phyloP scores from a whole-genome alignment of 2,888 invertebrate genomes.

The Philereme transversata region DNA sequence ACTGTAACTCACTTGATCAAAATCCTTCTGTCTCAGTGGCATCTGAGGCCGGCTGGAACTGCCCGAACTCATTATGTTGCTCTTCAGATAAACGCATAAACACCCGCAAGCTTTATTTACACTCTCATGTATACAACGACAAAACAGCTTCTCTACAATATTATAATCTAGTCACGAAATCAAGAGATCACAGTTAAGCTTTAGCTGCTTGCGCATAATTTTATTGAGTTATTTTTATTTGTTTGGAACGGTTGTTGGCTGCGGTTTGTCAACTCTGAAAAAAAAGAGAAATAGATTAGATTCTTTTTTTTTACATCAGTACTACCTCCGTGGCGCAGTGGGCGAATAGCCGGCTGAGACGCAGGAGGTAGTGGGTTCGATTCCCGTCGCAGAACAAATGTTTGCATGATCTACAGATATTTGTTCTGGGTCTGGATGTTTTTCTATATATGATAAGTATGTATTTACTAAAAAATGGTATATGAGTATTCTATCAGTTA shows the following conservation, averaged over 20 bases:
- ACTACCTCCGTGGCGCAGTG: not conserved
- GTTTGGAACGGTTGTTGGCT: constrained; percentile 46
- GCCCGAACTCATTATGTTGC: constrained; percentile 58
- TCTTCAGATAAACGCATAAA: constrained; percentile 27
- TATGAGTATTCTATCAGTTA: too few relatives aligned
- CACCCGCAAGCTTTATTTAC: not conserved
- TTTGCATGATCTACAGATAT: too few relatives aligned
- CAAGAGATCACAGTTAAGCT: constrained; percentile 65
- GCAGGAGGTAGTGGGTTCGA: constrained; percentile 1
- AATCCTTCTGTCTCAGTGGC: constrained; percentile 89
- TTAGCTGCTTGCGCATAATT: constrained; percentile 42
- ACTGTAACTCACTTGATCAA: constrained; percentile 86
- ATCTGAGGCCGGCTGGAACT: constrained; percentile 70
- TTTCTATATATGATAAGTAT: too few relatives aligned
- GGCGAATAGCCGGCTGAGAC: too few relatives aligned
- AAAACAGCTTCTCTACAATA: constrained; percentile 20
- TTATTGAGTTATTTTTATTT: constrained; percentile 53
- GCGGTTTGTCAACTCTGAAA: constrained; percentile 61
- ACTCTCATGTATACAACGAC: not conserved
- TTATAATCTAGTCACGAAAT: constrained; percentile 55
- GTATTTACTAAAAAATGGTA: too few relatives aligned
- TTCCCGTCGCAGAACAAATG: constrained; percentile 1
- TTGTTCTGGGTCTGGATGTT: too few relatives aligned
- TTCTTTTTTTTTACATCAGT: too few relatives aligned
- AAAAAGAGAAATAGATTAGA: constrained; percentile 34